phyloP scores from a whole-genome alignment of 2,888 invertebrate species.

The Lithophane leautieri region DNA sequence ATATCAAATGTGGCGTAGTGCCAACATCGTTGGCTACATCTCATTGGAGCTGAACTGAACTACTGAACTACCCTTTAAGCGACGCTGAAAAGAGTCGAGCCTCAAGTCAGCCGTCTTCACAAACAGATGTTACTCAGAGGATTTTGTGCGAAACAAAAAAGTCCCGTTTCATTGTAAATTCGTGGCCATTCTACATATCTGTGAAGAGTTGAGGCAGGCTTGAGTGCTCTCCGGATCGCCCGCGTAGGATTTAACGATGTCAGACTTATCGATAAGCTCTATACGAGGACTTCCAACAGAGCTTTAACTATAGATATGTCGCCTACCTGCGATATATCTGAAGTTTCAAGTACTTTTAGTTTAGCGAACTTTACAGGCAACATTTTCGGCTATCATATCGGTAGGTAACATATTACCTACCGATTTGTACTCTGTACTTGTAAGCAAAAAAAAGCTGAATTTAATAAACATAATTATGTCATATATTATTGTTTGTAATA shows the following conservation, averaged over 20 bases:
- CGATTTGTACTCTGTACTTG: too few relatives aligned
- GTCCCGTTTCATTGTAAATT: conserved; percentile 53
- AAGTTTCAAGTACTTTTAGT: conserved; percentile 38
- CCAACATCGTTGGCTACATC: conserved; percentile 43
- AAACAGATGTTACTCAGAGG: conserved; percentile 36
- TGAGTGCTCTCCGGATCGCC: conserved; percentile 73
- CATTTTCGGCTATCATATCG: not conserved
- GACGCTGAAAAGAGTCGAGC: conserved; percentile 29
- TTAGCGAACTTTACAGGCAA: conserved; percentile 14
- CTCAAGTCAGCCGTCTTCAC: conserved; percentile 27
- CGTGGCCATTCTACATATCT: conserved; percentile 67
- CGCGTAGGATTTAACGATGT: conserved; percentile 77
- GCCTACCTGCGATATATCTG: conserved; percentile 22
- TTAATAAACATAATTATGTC: too few relatives aligned
- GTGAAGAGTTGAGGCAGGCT: conserved; percentile 71
- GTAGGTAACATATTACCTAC: not conserved
- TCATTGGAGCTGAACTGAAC: conserved; percentile 43
- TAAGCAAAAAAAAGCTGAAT: too few relatives aligned
- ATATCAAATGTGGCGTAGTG: conserved; percentile 50
- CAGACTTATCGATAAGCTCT: conserved; percentile 70
- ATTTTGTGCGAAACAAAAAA: conserved; percentile 44
- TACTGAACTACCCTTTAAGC: conserved; percentile 43
- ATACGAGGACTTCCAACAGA: conserved; percentile 53
- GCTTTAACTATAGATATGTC: conserved; percentile 54
- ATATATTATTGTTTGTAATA: not conserved